Conservation (phyloP, 2,888 invertebrate genomes). For the Pterostichus niger region DNA sequence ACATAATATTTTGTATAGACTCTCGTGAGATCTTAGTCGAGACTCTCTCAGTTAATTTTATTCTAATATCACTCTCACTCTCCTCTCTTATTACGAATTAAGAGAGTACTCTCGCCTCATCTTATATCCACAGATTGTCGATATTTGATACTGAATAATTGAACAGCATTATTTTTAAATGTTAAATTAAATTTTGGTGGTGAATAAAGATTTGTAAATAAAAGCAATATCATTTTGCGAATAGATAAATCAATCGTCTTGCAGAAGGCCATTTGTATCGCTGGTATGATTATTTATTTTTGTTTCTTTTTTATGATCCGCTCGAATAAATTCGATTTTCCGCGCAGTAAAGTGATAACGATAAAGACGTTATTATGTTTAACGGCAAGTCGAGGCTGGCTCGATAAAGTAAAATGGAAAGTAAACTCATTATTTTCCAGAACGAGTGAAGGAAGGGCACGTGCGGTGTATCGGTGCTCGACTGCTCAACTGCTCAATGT, state of each 20-base stretch:
- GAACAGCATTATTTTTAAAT: too few relatives aligned
- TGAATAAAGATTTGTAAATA: conserved; percentile 20
- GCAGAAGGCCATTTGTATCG: conserved; percentile 50
- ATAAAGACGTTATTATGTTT: conserved; percentile 66
- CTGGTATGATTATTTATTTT: conserved; percentile 50
- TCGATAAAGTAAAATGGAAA: conserved; percentile 64
- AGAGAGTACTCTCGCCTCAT: too few relatives aligned
- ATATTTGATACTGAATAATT: too few relatives aligned
- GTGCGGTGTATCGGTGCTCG: conserved; percentile 20
- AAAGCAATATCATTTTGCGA: conserved; percentile 11
- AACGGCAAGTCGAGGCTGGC: conserved; percentile 51
- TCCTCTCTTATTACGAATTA: too few relatives aligned
- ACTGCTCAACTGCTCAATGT: background rate
- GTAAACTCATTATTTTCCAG: conserved; percentile 64
- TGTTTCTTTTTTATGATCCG: conserved; percentile 59
- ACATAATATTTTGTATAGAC: background rate
- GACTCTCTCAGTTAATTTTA: background rate
- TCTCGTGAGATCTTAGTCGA: background rate
- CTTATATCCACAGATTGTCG: too few relatives aligned
- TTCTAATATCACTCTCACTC: background rate
- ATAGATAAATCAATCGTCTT: conserved; percentile 39
- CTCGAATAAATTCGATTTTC: conserved; percentile 62
- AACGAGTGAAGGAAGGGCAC: conserved; percentile 22
- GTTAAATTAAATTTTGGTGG: background rate
- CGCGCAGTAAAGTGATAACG: conserved; percentile 64